A percentile compares a stretch with the other conserved stretches of the same genome.
These are phyloP conservation scores for Etheostoma cragini DNA, from an alignment of 2,113 vertebrate genomes.

Conservation along the genomic window DNA sequence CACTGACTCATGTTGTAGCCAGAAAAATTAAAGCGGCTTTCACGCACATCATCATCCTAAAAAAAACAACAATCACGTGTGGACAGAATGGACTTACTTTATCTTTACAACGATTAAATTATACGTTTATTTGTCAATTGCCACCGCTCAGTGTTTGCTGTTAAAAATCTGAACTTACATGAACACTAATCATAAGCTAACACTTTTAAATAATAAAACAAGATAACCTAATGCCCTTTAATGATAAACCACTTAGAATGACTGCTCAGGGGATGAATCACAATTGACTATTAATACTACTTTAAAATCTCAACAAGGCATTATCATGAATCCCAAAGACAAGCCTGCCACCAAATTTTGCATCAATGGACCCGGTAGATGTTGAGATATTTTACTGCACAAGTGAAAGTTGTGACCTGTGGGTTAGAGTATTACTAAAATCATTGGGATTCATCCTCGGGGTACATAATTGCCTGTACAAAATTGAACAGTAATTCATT, in stretches of 20 bases:
- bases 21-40: constrained; percentile 94
- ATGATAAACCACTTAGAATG: constrained; percentile 8
- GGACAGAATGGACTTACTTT: background rate
- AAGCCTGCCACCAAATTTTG: background rate
- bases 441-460: background rate
- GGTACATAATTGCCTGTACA: background rate
- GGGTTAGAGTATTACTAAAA: background rate
- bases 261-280: constrained; percentile 26
- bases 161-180: constrained; percentile 11
- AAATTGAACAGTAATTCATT: background rate
- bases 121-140: constrained; percentile 5
- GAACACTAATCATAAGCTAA: constrained; percentile 28
- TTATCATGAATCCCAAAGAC: too few species aligned
- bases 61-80: constrained; percentile 42
- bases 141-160: background rate
- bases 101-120: background rate
- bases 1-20: constrained; percentile 94
- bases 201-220: constrained; percentile 10
- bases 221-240: constrained; percentile 32
- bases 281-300: constrained; percentile 13
- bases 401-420: background rate
- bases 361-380: background rate
- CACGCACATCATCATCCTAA: constrained; percentile 94
- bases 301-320: background rate
- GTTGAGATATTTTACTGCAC: background rate